Evolutionary conservation across 2,113 vertebrate genomes (phyloP), one percentile per base, ranked within the genome.

Genomic region (Bagarius yarrelli): DNA sequence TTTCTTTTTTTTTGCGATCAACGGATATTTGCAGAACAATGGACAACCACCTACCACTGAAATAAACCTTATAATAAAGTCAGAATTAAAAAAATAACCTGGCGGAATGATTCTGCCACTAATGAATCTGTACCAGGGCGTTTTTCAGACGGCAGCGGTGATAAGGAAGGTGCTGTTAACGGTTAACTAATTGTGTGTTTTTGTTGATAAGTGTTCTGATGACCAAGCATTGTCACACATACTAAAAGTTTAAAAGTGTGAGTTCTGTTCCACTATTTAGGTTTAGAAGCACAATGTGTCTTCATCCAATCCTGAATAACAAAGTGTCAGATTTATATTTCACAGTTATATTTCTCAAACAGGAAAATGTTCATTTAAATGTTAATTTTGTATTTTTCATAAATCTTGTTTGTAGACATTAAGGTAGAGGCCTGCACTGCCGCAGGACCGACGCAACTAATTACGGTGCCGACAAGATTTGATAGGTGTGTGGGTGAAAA

Each of bases 21-120:
- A 61, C 25, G 73, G 80, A 25, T 78, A 86, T 78, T 85, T 83
- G 36, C 36, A 40, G 36, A 40, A 40, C 36, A 6, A 40, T 40
- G 36, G 36, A 78, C 77, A 81, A 77, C n/a, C 70, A 70, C 52
- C 77, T 36, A 59, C 50, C 44, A 70, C 50, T 30, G 55, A 84
- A 83, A 78, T 75, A 80, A 83, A 76, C 60, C 59, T 25, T 1
- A 80, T 79, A 80, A 78, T 47, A 57, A 44, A 82, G 27, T 44
- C 74, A 76, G 50, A 84, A 82, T 66, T 67, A 63, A 78, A 78
- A 79, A 86, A 52, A 2, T 27, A 25, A 70, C 47, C 23, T 34
- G 81, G 64, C 82, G 73, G 64, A 80, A 83, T 59, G 50, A 76
- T 32, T 19, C 44, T 57, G 56, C 18, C 21, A 16, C 36, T 83